Evolutionary conservation across 2,888 invertebrate species (phyloP), one percentile per base, ranked within the genome.

Genomic region (Hyalella azteca): DNA sequence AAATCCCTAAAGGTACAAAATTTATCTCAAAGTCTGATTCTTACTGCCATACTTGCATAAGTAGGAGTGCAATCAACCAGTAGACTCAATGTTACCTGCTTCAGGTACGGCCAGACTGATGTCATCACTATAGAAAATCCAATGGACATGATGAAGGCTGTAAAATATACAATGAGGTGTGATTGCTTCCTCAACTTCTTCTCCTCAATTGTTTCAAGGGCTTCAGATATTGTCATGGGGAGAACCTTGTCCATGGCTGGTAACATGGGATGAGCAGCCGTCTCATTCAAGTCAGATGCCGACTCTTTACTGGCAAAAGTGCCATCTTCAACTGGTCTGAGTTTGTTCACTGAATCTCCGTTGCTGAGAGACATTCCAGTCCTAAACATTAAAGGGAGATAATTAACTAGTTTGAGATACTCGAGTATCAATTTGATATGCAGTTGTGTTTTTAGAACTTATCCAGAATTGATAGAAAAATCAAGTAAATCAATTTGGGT

Each of bases 91-190:
- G 26, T 88, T 89, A 95, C 95, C 91, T 94, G 94, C 87, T 93
- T 92, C 81, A 95, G 91, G 88, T 94, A 95, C 1, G 95, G 95
- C 94, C 94, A 95, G 73, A 95, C 93, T 79, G 95, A 95, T 0
- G 95, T 95, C 66, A 95, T 90, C 85, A 94, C 92, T 85, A 95
- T 94, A 87, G 95, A 95, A 88, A 95, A 95, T 39, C 94, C 95
- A 77, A 95, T 89, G 0, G 94, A 94, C 92, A 95, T 95, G 85
- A 95, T 91, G 89, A 95, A 95, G 93, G 95, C 94, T 79, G 95
- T 95, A 88, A 94, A 94, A 89, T 95, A 95, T 86, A 95, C 93
- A 60, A 93, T 90, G 86, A 93, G 92, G 83, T 95, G 90, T 84
- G 95, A 95, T 85, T 91, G 91, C 93, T 93, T 93, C 89, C 95